Percentiles rank a stretch among this genome's conserved stretches.
These are phyloP conservation scores for Caenorhabditis macrosperma DNA, from an alignment of 2,888 invertebrate species.

Conservation along the genomic window DNA sequence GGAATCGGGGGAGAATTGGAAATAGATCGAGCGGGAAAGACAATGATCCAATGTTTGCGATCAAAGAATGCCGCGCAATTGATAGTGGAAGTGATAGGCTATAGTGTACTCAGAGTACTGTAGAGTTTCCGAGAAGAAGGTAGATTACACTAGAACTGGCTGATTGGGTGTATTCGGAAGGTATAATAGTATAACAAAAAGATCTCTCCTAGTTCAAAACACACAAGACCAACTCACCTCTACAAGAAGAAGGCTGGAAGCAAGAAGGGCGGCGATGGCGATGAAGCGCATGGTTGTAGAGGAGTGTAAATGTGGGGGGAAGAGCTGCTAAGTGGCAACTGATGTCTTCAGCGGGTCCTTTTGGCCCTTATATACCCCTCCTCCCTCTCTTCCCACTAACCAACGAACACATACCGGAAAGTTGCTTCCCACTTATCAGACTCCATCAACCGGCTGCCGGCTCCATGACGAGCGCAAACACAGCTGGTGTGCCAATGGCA, in stretches of 20 bases:
- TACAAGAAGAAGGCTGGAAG: constrained; percentile 32
- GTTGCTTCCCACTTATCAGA: constrained; percentile 56
- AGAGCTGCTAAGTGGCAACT: constrained; percentile 46
- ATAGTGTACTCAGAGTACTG: not conserved
- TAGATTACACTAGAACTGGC: too few species aligned
- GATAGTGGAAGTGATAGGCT: not conserved
- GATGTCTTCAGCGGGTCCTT: constrained; percentile 20
- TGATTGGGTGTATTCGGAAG: too few species aligned
- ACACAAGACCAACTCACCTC: constrained; percentile 27
- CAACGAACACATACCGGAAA: constrained; percentile 54
- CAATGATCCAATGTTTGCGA: not conserved
- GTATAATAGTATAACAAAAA: too few species aligned
- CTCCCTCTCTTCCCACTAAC: constrained; percentile 32
- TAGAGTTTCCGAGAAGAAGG: too few species aligned
- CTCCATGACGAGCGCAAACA: constrained; percentile 55
- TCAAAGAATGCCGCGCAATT: constrained; percentile 7
- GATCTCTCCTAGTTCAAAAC: too few species aligned
- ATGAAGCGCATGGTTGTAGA: constrained; percentile 42
- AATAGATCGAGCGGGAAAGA: not conserved
- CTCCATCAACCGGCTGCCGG: constrained; percentile 45
- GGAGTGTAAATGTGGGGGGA: not conserved
- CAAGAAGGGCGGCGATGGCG: constrained; percentile 36
- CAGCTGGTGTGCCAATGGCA: constrained; percentile 45
- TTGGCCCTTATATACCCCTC: constrained; percentile 28
- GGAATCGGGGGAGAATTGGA: not conserved